These are phyloP conservation scores for Channa argus DNA, from an alignment of 2,113 vertebrate species.

Conservation along the genomic window DNA sequence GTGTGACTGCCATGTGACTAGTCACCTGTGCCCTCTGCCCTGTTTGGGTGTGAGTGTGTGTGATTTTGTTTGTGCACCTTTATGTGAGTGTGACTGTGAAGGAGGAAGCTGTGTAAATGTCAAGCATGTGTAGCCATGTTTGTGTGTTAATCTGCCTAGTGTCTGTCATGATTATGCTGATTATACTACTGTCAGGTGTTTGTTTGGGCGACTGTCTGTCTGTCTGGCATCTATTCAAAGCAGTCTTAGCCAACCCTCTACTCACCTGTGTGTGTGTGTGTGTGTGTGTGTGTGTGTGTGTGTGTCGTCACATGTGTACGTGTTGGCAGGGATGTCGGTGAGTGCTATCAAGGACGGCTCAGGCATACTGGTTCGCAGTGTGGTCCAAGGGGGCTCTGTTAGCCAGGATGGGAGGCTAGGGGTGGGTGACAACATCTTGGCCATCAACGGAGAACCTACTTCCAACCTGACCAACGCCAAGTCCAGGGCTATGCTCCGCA, in stretches of 20 bases:
- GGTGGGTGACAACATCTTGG: conserved; percentile 92
- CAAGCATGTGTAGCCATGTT: conserved; percentile 63
- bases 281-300: conserved; percentile 51
- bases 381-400: conserved; percentile 93
- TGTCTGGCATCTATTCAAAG: conserved; percentile 70
- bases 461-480: conserved; percentile 88
- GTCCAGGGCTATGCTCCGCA: conserved; percentile 93
- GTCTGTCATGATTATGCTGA: conserved; percentile 78
- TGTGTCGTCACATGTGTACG: conserved; percentile 27
- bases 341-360: conserved; percentile 93
- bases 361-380: conserved; percentile 93
- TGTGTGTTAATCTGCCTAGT: conserved; percentile 77
- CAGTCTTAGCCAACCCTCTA: conserved; percentile 61
- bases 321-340: conserved; percentile 93
- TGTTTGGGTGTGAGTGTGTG: conserved; percentile 32
- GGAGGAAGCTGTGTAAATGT: conserved; percentile 68
- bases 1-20: conserved; percentile 55
- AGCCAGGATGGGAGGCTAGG: conserved; percentile 92
- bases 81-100: conserved; percentile 45
- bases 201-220: conserved; percentile 73
- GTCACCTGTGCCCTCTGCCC: conserved; percentile 65
- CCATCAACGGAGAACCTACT: conserved; percentile 92
- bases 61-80: conserved; percentile 8
- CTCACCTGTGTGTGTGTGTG: conserved; percentile 66
- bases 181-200: conserved; percentile 74